Conservation (phyloP, 1,140 invertebrate genomes). For the Andrena cerasifolii region DNA sequence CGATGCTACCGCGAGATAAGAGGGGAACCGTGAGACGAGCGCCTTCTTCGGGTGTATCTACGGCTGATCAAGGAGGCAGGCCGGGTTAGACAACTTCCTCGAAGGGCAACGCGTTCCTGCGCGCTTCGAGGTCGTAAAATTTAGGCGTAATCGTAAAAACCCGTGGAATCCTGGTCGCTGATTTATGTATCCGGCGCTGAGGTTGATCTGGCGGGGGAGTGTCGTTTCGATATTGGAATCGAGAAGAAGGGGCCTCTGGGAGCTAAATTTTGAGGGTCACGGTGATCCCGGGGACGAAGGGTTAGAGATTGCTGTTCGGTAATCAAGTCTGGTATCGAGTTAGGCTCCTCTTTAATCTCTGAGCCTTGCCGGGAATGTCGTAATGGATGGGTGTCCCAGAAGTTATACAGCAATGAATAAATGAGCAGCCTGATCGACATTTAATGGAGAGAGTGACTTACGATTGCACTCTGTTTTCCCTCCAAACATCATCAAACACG, state of each 20-base stretch:
- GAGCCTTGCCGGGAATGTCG: too few species aligned
- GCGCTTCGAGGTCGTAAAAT: neutral
- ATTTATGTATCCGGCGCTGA: slow-evolving; percentile 33
- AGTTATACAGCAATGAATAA: neutral
- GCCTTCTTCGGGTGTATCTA: slow-evolving; percentile 5
- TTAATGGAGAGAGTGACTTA: too few species aligned
- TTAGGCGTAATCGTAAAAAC: slow-evolving; percentile 24
- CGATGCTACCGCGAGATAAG: slow-evolving; percentile 11
- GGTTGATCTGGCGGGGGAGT: neutral
- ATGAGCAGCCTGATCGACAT: too few species aligned
- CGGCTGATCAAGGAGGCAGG: neutral
- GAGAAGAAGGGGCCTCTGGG: neutral
- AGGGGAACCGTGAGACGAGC: neutral
- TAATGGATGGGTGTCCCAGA: too few species aligned
- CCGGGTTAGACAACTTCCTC: slow-evolving; percentile 8
- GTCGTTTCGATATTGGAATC: neutral
- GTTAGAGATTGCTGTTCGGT: too few species aligned
- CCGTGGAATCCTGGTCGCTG: neutral
- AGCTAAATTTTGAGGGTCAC: neutral
- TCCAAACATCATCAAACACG: slow-evolving; percentile 12
- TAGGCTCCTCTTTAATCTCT: too few species aligned
- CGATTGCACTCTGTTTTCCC: neutral
- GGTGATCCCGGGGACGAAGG: neutral
- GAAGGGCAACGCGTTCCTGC: neutral
- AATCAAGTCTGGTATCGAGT: too few species aligned